Conservation (phyloP, 1,140 invertebrate species). For the Achroia grisella region DNA sequence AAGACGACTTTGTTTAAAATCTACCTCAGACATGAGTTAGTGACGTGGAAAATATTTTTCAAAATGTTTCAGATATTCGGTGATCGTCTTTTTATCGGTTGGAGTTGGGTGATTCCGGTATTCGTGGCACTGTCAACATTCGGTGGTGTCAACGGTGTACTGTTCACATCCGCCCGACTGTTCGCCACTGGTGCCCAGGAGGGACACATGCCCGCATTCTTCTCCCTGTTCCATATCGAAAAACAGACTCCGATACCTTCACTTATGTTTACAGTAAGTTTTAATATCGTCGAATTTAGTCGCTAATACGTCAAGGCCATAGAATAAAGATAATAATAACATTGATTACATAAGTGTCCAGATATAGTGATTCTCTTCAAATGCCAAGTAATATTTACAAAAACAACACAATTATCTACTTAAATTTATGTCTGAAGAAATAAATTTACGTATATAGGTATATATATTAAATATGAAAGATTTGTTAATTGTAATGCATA, state of each 20-base stretch:
- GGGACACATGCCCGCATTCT: constrained; percentile 86
- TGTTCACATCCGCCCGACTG: constrained; percentile 90
- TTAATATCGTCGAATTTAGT: neutral
- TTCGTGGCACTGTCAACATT: constrained; percentile 90
- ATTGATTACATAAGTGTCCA: too few relatives aligned
- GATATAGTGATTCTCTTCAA: too few relatives aligned
- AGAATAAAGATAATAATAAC: neutral
- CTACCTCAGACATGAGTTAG: too few relatives aligned
- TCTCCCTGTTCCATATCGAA: constrained; percentile 84
- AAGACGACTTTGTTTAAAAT: too few relatives aligned
- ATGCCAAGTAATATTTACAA: too few relatives aligned
- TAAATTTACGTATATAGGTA: too few relatives aligned
- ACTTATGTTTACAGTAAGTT: constrained; percentile 82
- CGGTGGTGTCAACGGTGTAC: constrained; percentile 93
- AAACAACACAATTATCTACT: too few relatives aligned
- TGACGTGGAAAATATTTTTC: too few relatives aligned
- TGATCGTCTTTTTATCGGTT: constrained; percentile 81
- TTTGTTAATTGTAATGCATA: too few relatives aligned
- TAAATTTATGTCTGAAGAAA: too few relatives aligned
- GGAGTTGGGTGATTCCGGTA: constrained; percentile 89
- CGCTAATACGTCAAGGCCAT: neutral
- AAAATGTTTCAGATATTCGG: constrained; percentile 84
- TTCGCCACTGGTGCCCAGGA: constrained; percentile 87
- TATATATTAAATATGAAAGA: too few relatives aligned
- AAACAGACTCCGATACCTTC: constrained; percentile 88